These are phyloP conservation scores for Oenanthe oenanthe DNA, from an alignment of 2,113 vertebrate species.

Conservation along the genomic window DNA sequence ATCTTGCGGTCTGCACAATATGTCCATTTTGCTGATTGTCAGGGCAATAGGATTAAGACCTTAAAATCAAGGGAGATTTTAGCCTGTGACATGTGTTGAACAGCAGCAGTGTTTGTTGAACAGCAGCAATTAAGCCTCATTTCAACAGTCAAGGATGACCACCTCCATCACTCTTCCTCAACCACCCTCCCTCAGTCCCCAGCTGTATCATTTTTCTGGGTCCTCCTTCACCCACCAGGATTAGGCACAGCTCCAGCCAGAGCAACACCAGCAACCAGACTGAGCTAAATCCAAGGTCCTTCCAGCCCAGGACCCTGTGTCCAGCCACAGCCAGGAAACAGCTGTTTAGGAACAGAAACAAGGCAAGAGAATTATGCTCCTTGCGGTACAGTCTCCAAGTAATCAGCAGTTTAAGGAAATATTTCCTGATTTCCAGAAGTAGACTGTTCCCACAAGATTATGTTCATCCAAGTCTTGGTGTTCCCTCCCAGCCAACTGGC, in stretches of 20 bases:
- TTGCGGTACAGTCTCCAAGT: background rate
- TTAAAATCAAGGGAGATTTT: slow-evolving; percentile 33
- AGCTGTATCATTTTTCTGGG: slow-evolving; percentile 2
- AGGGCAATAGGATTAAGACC: slow-evolving; percentile 44
- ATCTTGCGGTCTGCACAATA: slow-evolving; percentile 66
- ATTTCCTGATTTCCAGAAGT: slow-evolving; percentile 39
- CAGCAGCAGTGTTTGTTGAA: background rate
- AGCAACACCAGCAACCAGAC: background rate
- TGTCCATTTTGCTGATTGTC: slow-evolving; percentile 46
- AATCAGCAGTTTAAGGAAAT: slow-evolving; percentile 47
- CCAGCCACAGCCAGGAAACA: slow-evolving; percentile 24
- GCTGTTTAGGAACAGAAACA: slow-evolving; percentile 55
- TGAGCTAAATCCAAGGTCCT: background rate
- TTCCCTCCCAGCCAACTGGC: slow-evolving; percentile 11
- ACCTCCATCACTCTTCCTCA: slow-evolving; percentile 16
- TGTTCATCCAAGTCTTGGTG: background rate
- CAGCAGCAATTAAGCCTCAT: slow-evolving; percentile 22
- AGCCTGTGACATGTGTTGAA: background rate
- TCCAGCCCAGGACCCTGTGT: background rate
- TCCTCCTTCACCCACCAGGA: background rate
- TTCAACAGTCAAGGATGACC: background rate
- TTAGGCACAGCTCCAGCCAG: background rate
- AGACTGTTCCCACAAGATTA: slow-evolving; percentile 32
- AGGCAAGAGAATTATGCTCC: background rate
- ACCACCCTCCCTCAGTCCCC: background rate